Percentiles rank a stretch among this genome's conserved stretches.
phyloP scores from a whole-genome alignment of 2,113 vertebrate species.

The Syrrhaptes paradoxus region DNA sequence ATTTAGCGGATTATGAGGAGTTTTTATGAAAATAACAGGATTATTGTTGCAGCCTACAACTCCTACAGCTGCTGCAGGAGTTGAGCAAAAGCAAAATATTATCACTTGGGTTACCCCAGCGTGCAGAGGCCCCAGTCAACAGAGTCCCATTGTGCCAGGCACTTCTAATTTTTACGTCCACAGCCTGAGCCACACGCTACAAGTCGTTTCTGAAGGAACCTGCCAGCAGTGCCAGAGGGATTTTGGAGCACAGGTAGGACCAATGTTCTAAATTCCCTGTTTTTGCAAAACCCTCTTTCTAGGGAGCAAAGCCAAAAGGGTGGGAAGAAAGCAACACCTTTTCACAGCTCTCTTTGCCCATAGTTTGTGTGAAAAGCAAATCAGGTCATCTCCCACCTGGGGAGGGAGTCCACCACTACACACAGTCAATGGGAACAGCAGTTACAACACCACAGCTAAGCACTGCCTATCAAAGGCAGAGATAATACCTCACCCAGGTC shows the following conservation, averaged over 20 bases:
- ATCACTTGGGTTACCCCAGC: accelerated
- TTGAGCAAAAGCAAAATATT: not conserved
- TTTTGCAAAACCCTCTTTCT: not conserved
- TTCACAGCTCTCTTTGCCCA: not conserved
- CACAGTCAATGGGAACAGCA: not conserved
- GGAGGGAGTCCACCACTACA: not conserved
- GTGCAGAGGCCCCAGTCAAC: not conserved
- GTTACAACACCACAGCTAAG: not conserved
- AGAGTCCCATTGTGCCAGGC: not conserved
- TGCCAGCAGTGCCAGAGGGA: not conserved
- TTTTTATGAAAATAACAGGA: not conserved
- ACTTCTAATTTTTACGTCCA: not conserved
- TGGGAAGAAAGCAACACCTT: not conserved
- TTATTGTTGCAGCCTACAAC: not conserved
- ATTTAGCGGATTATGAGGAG: not conserved
- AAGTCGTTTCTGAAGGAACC: not conserved
- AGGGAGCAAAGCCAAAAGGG: not conserved
- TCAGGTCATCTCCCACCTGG: not conserved
- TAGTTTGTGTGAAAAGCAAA: not conserved
- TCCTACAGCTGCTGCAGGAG: not conserved
- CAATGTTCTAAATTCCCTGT: accelerated
- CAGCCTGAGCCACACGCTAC: not conserved
- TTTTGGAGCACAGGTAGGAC: not conserved
- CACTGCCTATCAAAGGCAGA: not conserved
- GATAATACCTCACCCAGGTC: not conserved